These are phyloP conservation scores for Aphaenogaster floridana DNA, from an alignment of 1,140 invertebrate genomes.

Conservation along the genomic window DNA sequence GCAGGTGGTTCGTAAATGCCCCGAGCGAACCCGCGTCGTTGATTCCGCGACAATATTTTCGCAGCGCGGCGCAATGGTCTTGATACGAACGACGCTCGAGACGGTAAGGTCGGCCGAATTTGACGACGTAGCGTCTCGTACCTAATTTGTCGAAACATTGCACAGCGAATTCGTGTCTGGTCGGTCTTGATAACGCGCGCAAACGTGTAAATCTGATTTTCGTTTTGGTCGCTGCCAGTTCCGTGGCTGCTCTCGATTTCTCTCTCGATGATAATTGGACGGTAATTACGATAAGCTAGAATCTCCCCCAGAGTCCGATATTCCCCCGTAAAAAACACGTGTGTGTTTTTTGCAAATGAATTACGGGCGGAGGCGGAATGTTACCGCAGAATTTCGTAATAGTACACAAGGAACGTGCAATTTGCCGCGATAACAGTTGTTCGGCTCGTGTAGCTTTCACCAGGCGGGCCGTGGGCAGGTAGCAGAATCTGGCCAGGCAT, in stretches of 20 bases:
- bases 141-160: neutral
- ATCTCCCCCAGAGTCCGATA: neutral
- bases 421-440: conserved; percentile 67
- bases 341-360: neutral
- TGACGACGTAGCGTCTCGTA: neutral
- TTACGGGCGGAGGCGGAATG: conserved; percentile 17
- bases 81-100: neutral
- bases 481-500: conserved; percentile 59
- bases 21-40: neutral
- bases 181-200: neutral
- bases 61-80: neutral
- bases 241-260: conserved; percentile 20
- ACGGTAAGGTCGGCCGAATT: neutral
- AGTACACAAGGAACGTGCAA: conserved; percentile 66
- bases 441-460: conserved; percentile 57
- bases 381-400: conserved; percentile 67
- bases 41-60: neutral
- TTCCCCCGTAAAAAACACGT: neutral
- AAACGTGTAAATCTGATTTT: neutral
- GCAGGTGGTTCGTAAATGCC: neutral
- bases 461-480: conserved; percentile 30
- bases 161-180: neutral
- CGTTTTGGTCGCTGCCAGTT: neutral
- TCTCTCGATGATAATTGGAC: neutral
- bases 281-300: neutral